Evolutionary conservation across 2,888 invertebrate species (phyloP), one percentile per base, ranked within the genome.

Genomic region (Caenorhabditis sp.): DNA sequence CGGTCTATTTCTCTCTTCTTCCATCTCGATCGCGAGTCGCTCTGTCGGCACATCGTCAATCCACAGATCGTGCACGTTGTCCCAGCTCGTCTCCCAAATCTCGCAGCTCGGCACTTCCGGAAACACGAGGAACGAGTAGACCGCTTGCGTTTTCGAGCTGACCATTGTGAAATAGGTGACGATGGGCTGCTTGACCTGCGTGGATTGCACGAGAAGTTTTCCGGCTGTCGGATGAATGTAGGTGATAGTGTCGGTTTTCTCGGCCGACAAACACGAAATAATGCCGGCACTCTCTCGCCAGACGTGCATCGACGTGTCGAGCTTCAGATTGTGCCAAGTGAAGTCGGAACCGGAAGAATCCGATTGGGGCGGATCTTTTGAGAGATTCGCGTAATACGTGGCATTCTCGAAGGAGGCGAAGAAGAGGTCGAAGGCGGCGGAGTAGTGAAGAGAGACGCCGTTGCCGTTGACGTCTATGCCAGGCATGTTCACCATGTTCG

Each of bases 31-130:
- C 0, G 45, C 66, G 13, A 62, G 53, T 9, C 74, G 48, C 27
- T 81, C 81, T 20, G 46, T 62, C 3, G 77, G 78, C 24, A 77
- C 52, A 32, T 78, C 80, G 4, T 78, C 78, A 24, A 82, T 80
- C 79, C 80, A 82, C 6, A 82, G 43, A 68, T 82, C 82, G 15
- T 56, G 73, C 2, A 70, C 46, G 17, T 39, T 30, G 7, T 53
- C 11, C 82, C 82, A 82, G 6, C 39, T 46, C 17, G 76, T 70
- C 26, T 58, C 55, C 48, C 53, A 62, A 32, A 76, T 53, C 35
- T 76, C 63, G 27, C 65, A 52, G 0, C 70, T 76, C 17, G 66
- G 66, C 9, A 52, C 20, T 13, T 77, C 62, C 13, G 52, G 20
- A 30, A 55, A 68, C 6, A 72, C 26, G 8, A 66, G n/a, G 41